phyloP scores from a whole-genome alignment of 2,888 invertebrate genomes.

The Tenthredo distinguenda region DNA sequence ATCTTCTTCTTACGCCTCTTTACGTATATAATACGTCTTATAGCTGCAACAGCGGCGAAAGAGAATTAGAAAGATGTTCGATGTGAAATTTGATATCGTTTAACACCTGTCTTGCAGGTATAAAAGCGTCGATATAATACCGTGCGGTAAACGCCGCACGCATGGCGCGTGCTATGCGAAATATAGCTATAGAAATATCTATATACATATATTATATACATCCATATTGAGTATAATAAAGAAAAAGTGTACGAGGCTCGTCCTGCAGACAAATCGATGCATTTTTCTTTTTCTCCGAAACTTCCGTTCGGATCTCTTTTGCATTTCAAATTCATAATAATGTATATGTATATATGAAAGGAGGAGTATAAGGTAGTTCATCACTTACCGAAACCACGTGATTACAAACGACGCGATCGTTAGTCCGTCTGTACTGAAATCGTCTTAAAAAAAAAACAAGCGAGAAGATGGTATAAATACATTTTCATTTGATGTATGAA shows the following conservation, averaged over 20 bases:
- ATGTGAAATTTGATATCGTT: constrained; percentile 25
- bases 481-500: background rate
- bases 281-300: background rate
- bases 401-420: background rate
- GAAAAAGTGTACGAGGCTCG: background rate
- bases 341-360: background rate
- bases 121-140: background rate
- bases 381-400: background rate
- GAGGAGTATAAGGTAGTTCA: background rate
- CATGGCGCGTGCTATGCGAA: constrained; percentile 12
- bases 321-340: background rate
- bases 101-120: constrained; percentile 20
- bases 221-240: background rate
- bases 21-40: background rate
- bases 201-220: background rate
- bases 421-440: background rate
- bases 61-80: constrained; percentile 12
- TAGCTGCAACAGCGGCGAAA: background rate
- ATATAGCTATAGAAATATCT: background rate
- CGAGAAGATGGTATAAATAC: background rate
- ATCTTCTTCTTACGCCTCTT: background rate
- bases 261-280: background rate
- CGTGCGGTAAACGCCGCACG: background rate
- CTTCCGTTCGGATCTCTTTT: background rate
- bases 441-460: background rate